Percentiles rank a stretch among this genome's conserved stretches.
These are phyloP conservation scores for Cyanocitta stelleri DNA, from an alignment of 2,113 vertebrate species.

Conservation along the genomic window DNA sequence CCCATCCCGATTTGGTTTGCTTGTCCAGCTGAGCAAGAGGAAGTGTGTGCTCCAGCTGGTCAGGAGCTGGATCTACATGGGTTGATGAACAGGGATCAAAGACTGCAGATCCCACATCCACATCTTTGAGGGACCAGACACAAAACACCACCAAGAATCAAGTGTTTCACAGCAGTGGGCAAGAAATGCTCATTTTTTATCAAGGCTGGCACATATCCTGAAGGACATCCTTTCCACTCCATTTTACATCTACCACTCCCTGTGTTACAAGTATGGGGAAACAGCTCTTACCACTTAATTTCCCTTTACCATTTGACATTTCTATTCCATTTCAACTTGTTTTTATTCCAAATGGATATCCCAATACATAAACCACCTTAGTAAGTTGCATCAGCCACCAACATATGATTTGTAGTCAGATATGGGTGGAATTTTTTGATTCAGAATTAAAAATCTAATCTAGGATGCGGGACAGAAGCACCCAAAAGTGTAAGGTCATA, in stretches of 20 bases:
- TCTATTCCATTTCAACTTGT: background rate
- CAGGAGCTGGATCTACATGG: background rate
- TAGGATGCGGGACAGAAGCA: background rate
- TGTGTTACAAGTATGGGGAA: fast-evolving
- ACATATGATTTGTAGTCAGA: background rate
- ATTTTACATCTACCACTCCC: background rate
- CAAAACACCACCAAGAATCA: background rate
- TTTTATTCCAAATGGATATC: background rate
- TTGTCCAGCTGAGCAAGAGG: background rate
- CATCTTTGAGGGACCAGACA: background rate
- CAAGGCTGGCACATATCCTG: background rate
- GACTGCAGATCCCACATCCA: background rate
- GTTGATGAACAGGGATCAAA: background rate
- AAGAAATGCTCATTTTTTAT: background rate
- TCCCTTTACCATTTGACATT: background rate
- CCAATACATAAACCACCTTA: background rate
- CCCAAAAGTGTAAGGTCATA: background rate
- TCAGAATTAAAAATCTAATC: background rate
- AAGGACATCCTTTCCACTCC: background rate
- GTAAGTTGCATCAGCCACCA: background rate
- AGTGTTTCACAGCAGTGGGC: background rate
- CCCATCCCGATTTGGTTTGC: background rate
- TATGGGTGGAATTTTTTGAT: background rate
- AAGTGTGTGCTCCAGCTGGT: background rate
- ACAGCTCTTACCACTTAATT: background rate